These are phyloP conservation scores for Neopipo cinnamomea DNA, from an alignment of 2,113 vertebrate species.

Conservation along the genomic window DNA sequence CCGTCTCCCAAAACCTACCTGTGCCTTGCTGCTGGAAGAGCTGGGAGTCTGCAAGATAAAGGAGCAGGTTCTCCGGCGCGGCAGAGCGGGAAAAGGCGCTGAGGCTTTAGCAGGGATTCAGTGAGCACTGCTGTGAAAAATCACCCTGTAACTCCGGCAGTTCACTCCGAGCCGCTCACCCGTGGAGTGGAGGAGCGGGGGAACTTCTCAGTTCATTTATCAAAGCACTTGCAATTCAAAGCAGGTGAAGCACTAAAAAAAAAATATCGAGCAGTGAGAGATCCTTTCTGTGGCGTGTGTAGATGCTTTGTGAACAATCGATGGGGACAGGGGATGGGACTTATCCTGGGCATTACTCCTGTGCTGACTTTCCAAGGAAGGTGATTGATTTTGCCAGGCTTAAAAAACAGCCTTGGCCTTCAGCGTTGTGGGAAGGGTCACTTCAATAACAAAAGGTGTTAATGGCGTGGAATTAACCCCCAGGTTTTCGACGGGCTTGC, in stretches of 20 bases:
- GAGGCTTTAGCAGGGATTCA: neutral
- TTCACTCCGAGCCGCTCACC: neutral
- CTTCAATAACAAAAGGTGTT: neutral
- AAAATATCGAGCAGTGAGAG: neutral
- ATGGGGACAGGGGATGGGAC: neutral
- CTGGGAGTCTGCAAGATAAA: neutral
- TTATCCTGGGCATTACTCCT: neutral
- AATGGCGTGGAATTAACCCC: neutral
- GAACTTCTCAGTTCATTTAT: neutral
- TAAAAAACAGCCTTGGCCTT: neutral
- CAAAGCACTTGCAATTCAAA: neutral
- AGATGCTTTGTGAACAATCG: accelerated
- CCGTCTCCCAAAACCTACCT: accelerated
- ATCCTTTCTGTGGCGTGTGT: neutral
- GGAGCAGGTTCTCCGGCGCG: neutral
- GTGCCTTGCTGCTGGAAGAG: neutral
- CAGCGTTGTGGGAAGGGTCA: neutral
- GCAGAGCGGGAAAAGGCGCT: neutral
- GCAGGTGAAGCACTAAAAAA: neutral
- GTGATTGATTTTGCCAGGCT: neutral
- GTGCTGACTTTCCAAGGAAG: neutral
- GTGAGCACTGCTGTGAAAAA: neutral
- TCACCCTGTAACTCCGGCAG: neutral
- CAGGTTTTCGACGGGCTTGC: accelerated
- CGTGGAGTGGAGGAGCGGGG: neutral